Percentiles rank a stretch among this genome's conserved stretches.
Conservation (phyloP, 2,113 vertebrate species). For the Centropristis striata region DNA sequence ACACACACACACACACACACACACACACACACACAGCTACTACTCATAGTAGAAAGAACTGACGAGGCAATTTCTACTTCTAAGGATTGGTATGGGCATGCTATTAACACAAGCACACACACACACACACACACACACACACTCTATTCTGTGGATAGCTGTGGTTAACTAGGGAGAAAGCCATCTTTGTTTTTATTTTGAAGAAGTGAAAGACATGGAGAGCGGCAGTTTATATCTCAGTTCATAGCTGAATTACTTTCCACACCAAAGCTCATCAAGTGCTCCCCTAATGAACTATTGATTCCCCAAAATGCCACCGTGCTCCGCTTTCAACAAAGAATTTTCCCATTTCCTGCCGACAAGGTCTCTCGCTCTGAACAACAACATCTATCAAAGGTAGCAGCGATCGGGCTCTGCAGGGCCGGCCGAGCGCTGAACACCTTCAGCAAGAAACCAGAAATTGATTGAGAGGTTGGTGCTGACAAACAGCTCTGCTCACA, state of each 20-base stretch:
- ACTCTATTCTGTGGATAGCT: background rate
- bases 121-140: constrained; percentile 14
- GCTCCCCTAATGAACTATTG: constrained; percentile 45
- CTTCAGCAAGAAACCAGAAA: constrained; percentile 17
- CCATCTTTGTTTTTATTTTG: constrained; percentile 6
- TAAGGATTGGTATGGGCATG: too few relatives aligned
- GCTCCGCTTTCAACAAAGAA: constrained; percentile 5
- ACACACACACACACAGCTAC: background rate
- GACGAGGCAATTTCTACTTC: constrained; percentile 11
- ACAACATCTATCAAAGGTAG: constrained; percentile 45
- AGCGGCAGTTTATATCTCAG: background rate
- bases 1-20: too few relatives aligned
- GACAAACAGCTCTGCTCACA: constrained; percentile 30
- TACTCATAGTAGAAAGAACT: constrained; percentile 5
- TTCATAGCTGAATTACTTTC: constrained; percentile 19
- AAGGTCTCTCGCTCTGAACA: constrained; percentile 23
- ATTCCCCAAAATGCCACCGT: constrained; percentile 12
- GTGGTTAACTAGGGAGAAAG: background rate
- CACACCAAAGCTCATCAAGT: constrained; percentile 28
- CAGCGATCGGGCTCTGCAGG: background rate
- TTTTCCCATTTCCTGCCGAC: constrained; percentile 39
- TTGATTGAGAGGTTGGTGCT: constrained; percentile 50
- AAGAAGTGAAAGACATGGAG: constrained; percentile 3
- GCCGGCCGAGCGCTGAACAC: constrained; percentile 8
- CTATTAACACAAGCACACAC: constrained; percentile 20